Evolutionary conservation across 2,797 vertebrate genomes (phyloP), one percentile per base, ranked within the genome.

Genomic region (Trachurus trachurus): DNA sequence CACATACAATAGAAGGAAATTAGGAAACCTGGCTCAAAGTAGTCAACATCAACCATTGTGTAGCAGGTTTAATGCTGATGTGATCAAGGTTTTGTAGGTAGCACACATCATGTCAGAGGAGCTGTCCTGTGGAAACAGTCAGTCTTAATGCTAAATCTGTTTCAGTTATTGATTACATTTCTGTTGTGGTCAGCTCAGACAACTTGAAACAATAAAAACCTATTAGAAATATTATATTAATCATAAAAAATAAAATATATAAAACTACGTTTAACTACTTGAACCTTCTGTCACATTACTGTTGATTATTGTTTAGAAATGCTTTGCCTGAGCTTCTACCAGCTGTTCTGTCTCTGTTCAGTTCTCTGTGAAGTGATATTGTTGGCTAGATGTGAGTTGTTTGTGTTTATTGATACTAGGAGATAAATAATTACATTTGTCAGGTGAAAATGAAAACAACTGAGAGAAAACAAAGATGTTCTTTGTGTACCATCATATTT

Each of bases 361-460:
- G 9, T 3, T 11, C 22, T 19, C 21, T 31, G 16, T 66, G 52
- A 63, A 53, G 42, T 34, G 61, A 61, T 71, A 21, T 66, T 74
- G 2, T 81, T 58, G 67, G 49, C 54, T 66, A 21, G 12, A 71
- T 65, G 13, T 61, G 52, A 69, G 12, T 22, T 42, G 15, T 39
- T 17, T 0, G 2, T 49, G 80, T 85, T 88, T 89, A 58, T 90
- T 87, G 9, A 5, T 67, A 76, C 71, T 56, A 22, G 60, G 67
- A 76, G 42, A 67, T 78, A 68, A 74, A 78, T 84, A 80, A 88
- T 79, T 22, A 57, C 12, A 72, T 22, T 15, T 49, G 53, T 77
- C 78, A 82, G 84, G 88, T 89, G 80, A 72, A 68, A 74, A 64
- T 72, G 12, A 70, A 76, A 75, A 50, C 3, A 26, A 68, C 17